Base-by-base conservation (phyloP, 1,140 invertebrate genomes). In the Danaus plexippus region DNA sequence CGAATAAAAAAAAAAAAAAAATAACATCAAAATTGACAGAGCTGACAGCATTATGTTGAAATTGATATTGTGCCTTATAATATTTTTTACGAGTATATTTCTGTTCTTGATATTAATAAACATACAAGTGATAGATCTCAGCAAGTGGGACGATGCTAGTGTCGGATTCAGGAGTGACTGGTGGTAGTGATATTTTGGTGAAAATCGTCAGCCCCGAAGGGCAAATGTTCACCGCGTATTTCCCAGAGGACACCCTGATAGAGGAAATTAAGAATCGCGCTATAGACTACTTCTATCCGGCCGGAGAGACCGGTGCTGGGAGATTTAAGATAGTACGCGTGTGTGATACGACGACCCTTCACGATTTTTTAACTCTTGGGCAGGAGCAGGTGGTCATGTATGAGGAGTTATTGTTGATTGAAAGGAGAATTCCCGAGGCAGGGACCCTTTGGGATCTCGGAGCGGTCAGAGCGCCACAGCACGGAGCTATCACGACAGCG, bases 121-220 rank as follows among this genome's bases (percentile, higher is more conserved):
- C 32, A 68, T 63, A 43, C 61, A 61, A 44, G 42, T 66, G 2
- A 62, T 73, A 1, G 52, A 71, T 15, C 54, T 41, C 11, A 64
- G 54, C 41, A 43, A 13, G 7, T 32, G 53, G 2, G 12, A 66
- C 8, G 46, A 86, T 86, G 83, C 55, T 86, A 15, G 66, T 84
- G 4, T 67, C 80, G 0, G 83, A 83, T 11, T 55, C 74, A 9
- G 71, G 67, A 1, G 60, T 71, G 44, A 60, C 52, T 44, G 63
- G 63, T 2, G 47, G 13, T 10, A 72, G 61, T 50, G 73, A 83
- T 32, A 61, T 86, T 9, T 63, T 83, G 0, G 42, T 86, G 9
- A 85, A 76, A 67, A 52, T 86, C 2, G 64, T 86, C 0, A 79
- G 81, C 46, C 78, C 81, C 0, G 81, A 86, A 13, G 83, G 83